phyloP scores from a whole-genome alignment of 1,140 invertebrate species.

The Caenorhabditis tropicalis region DNA sequence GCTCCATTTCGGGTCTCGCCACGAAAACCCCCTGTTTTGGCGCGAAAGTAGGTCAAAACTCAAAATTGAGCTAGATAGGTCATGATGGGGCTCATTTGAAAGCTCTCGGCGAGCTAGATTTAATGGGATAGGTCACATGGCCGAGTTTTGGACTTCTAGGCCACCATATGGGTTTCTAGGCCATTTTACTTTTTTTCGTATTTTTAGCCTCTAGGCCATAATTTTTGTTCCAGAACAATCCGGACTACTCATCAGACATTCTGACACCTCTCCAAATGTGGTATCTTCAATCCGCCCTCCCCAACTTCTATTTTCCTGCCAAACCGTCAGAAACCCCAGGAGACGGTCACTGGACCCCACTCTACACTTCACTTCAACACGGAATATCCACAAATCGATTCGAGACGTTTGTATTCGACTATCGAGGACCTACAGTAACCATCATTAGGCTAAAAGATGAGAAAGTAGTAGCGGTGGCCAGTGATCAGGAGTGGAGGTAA shows the following conservation, averaged over 20 bases:
- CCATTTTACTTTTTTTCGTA: neutral
- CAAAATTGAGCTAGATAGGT: too few relatives aligned
- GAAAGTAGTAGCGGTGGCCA: conserved; percentile 36
- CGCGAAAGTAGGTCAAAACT: too few relatives aligned
- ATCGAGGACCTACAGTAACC: conserved; percentile 56
- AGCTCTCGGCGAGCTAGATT: too few relatives aligned
- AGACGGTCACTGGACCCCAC: conserved; percentile 53
- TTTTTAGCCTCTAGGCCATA: too few relatives aligned
- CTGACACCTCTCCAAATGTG: conserved; percentile 54
- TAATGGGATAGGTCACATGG: too few relatives aligned
- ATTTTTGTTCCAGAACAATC: conserved; percentile 46
- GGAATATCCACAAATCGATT: conserved; percentile 57
- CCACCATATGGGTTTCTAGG: too few relatives aligned
- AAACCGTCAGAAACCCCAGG: neutral
- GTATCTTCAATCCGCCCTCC: neutral
- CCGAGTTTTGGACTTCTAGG: too few relatives aligned
- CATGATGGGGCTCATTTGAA: too few relatives aligned
- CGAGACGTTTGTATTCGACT: conserved; percentile 56
- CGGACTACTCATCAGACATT: conserved; percentile 53
- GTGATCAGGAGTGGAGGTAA: conserved; percentile 59
- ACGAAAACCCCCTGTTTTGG: too few relatives aligned
- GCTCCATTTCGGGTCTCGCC: too few relatives aligned
- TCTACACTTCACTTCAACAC: conserved; percentile 50
- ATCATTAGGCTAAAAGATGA: conserved; percentile 52
- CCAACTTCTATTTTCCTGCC: conserved; percentile 43